phyloP scores from a whole-genome alignment of 2,797 vertebrate species.

The Botia kubotai region DNA sequence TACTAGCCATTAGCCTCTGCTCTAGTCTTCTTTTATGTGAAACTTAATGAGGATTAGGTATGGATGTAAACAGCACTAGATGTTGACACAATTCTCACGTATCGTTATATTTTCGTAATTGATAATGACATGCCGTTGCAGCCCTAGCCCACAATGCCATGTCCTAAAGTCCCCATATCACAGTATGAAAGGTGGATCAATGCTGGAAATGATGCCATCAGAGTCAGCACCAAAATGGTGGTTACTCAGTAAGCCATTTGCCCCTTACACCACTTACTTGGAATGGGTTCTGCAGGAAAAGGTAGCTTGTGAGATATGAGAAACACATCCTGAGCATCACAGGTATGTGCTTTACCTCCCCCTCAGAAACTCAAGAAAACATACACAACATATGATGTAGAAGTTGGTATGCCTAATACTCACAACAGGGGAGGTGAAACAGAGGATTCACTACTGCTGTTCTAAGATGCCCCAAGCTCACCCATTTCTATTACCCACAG shows the following conservation, averaged over 20 bases:
- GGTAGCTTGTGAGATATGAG: slow-evolving; percentile 24
- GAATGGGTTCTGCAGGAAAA: slow-evolving; percentile 32
- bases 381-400: slow-evolving; percentile 10
- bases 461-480: slow-evolving; percentile 38
- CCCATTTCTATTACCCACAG: slow-evolving; percentile 60
- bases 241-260: slow-evolving; percentile 47
- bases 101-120: no score
- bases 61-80: no score
- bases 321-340: slow-evolving; percentile 10
- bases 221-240: background rate
- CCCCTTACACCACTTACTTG: slow-evolving; percentile 38
- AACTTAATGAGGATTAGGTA: no score
- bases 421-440: slow-evolving; percentile 12
- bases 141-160: no score
- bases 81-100: no score
- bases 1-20: no score
- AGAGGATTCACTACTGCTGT: background rate
- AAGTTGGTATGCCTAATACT: slow-evolving; percentile 30
- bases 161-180: no score
- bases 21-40: no score
- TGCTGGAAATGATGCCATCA: no score
- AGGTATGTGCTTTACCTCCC: background rate
- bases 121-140: no score
- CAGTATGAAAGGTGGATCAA: background rate
- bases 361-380: slow-evolving; percentile 18